Evolutionary conservation across 2,113 vertebrate species (phyloP), one percentile per base, ranked within the genome.

Genomic region (Entosphenus tridentatus): DNA sequence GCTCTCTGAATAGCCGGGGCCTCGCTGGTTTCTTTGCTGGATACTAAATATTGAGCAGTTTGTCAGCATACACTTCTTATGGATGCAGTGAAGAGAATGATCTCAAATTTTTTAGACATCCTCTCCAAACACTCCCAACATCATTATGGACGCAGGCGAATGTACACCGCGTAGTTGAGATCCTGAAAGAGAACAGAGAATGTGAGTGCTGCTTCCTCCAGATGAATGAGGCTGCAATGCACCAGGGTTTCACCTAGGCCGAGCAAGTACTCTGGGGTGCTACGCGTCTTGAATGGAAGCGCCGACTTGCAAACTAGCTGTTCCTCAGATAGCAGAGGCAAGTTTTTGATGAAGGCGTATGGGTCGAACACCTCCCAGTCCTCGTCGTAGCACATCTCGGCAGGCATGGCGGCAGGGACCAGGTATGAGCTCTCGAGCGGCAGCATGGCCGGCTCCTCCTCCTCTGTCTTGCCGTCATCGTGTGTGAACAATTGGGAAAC

Each of bases 301-400:
- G 93, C 93, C 72, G 93, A 90, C 74, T 96, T 96, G 75, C 92
- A 84, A 70, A 89, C 96, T 57, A 96, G 86, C 73, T 98, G 90
- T 75, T 98, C 93, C 79, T 98, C 93, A 70, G 91, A 95, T 76
- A 98, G 80, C 3, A 89, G 89, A 72, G 92, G 93, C 69, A 98
- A 89, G 4, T 96, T 91, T 69, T 98, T 98, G 80, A 98, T 98
- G 82, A 98, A 98, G 81, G 89, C 95, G 74, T 98, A 96, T 91
- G 91, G 91, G 78, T 98, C 93, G 84, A 98, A 98, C 67, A 98
- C 93, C 76, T 98, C 91, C 93, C 93, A 98, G 79, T 98, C 93
- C 77, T 98, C 93, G 74, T 96, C 93, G 73, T 96, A 98, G 39
- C 39, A 39, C 67, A 89, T 84, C 57, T 85, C 85, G 73, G 95